Evolutionary conservation across 2,888 invertebrate species (phyloP), one percentile per base, ranked within the genome.

Genomic region (Netelia inedita): DNA sequence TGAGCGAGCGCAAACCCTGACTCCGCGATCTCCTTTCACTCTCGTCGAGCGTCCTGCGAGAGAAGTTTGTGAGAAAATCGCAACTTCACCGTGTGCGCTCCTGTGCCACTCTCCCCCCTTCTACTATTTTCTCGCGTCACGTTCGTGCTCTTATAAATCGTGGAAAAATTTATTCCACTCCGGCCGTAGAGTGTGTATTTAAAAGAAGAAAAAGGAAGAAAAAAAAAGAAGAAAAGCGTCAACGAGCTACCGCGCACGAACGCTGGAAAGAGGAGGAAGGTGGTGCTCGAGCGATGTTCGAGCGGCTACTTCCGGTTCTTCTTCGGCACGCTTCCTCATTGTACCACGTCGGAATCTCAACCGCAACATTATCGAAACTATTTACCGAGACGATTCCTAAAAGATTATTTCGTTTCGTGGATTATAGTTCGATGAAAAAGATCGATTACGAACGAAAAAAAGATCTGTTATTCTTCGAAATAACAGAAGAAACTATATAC

Each of bases 21-120:
- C 35, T 35, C 35, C 35, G 5, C 75, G 75, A 83, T 80, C 75
- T 83, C 83, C 83, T 83, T 83, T 83, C 83, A 83, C 83, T 83
- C 83, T 83, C 83, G 59, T 66, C 76, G 73, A 19, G 19, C 57
- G 53, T 73, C 61, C 75, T 46, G 71, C 23, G 57, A 46, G 61
- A 35, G 65, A 53, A 71, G 43, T 43, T 80, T 76, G 80, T 83
- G 80, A 83, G 83, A 83, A 83, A 82, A 83, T 71, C 75, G 80
- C 72, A 83, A 71, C 66, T 79, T 43, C 53, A 19, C 69, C 14
- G 2, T 57, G 55, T 57, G 28, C 28, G 28, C 46, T 78, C 50
- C 21, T 28, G 28, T 23, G 23, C n/a, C 43, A 19, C 66, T 50
- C 57, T 28, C 21, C 66, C 41, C 41, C 41, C 41, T 66, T n/a